phyloP scores from a whole-genome alignment of 2,888 invertebrate genomes.

The Lathronympha strigana region DNA sequence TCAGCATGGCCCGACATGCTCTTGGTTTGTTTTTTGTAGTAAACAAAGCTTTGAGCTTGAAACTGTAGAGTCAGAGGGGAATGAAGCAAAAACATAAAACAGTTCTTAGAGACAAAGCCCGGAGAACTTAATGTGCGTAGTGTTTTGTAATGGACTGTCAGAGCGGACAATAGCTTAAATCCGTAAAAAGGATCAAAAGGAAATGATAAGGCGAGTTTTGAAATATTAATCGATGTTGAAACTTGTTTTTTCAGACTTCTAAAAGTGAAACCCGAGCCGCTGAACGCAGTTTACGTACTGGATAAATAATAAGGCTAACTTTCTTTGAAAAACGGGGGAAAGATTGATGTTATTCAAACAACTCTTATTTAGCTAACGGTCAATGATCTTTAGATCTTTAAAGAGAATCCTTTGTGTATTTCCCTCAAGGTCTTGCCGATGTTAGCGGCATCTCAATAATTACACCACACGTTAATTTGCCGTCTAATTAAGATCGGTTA shows the following conservation, averaged over 20 bases:
- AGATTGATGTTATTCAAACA: not conserved
- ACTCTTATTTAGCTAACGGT: slow-evolving; percentile 8
- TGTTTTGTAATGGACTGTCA: slow-evolving; percentile 6
- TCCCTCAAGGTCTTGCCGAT: slow-evolving; percentile 31
- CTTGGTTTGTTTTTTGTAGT: not conserved
- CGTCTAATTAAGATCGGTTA: slow-evolving; percentile 45
- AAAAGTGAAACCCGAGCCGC: slow-evolving; percentile 8
- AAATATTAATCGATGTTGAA: slow-evolving; percentile 3
- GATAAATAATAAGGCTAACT: slow-evolving; percentile 4
- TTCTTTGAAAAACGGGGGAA: not conserved
- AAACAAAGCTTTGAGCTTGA: slow-evolving; percentile 13
- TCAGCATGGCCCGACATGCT: no score
- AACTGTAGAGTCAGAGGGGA: slow-evolving; percentile 2
- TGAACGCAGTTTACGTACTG: slow-evolving; percentile 37
- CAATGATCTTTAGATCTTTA: slow-evolving; percentile 12
- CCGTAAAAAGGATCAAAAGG: slow-evolving; percentile 1
- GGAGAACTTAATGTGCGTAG: slow-evolving; percentile 1
- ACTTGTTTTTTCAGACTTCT: slow-evolving; percentile 3
- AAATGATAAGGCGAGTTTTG: not conserved
- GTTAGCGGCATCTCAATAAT: slow-evolving; percentile 46
- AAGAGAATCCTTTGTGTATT: slow-evolving; percentile 50
- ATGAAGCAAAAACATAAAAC: slow-evolving; percentile 10
- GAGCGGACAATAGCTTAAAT: not conserved
- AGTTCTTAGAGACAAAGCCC: slow-evolving; percentile 14
- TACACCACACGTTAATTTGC: slow-evolving; percentile 56